Evolutionary conservation across 2,797 vertebrate genomes (phyloP).

Genomic region (Margarornis squamiger): DNA sequence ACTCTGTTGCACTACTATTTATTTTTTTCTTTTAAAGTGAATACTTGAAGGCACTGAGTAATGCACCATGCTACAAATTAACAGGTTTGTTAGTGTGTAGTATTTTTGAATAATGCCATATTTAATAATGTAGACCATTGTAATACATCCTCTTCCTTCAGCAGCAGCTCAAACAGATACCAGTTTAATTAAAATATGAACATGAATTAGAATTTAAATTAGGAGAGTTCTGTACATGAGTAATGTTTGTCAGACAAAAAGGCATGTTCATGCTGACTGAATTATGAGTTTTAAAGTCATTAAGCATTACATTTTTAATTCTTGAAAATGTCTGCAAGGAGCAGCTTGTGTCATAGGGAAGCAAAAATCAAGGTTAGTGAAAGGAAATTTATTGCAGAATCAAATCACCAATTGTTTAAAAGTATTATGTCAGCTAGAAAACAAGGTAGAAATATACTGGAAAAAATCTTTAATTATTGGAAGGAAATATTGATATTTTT

Average conservation of each 20-base stretch:
- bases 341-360: background rate
- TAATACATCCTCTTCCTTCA: background rate
- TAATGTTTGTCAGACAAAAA: slow-evolving; percentile 8
- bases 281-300: background rate
- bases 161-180: background rate
- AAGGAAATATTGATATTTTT: background rate
- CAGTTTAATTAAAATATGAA: slow-evolving; percentile 18
- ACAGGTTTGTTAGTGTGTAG: background rate
- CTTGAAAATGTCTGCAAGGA: background rate
- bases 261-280: background rate
- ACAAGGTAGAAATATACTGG: background rate
- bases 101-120: background rate
- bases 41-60: background rate
- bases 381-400: background rate
- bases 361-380: background rate
- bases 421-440: background rate
- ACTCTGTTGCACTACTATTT: accelerated
- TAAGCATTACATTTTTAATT: slow-evolving; percentile 7
- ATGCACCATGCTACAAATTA: background rate
- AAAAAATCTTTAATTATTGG: background rate
- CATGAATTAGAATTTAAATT: slow-evolving; percentile 14
- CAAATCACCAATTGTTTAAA: background rate
- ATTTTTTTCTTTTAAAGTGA: background rate
- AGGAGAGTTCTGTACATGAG: background rate
- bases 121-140: background rate